Evolutionary conservation across 2,888 invertebrate genomes (phyloP).

Genomic region (Cheilosia variabilis): DNA sequence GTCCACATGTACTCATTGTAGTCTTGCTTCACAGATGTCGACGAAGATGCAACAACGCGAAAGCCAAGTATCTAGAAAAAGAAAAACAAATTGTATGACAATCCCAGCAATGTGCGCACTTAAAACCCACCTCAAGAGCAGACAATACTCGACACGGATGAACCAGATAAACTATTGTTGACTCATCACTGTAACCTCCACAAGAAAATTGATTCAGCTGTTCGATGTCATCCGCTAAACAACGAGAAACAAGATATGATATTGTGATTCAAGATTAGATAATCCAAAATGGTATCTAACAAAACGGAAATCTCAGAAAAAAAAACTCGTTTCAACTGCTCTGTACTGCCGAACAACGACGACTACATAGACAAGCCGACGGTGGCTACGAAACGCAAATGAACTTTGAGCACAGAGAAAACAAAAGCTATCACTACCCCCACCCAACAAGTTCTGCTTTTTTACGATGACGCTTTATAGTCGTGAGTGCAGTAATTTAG

Average conservation of each 20-base stretch:
- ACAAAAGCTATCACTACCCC: constrained; percentile 35
- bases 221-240: constrained; percentile 90
- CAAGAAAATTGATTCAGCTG: constrained; percentile 92
- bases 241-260: constrained; percentile 37
- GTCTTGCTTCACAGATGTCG: constrained; percentile 93
- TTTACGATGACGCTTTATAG: constrained; percentile 22
- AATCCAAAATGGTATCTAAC: constrained; percentile 31
- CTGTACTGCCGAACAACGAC: constrained; percentile 21
- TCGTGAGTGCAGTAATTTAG: constrained; percentile 19
- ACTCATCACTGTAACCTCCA: constrained; percentile 93
- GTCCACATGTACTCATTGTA: constrained; percentile 97
- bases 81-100: constrained; percentile 75
- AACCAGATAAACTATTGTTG: constrained; percentile 93
- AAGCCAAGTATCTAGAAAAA: constrained; percentile 90
- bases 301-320: constrained; percentile 12
- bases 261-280: constrained; percentile 34
- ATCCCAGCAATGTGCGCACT: not conserved
- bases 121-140: constrained; percentile 88
- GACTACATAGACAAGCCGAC: not conserved
- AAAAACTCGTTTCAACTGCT: constrained; percentile 44
- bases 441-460: constrained; percentile 16
- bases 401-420: constrained; percentile 36
- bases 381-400: constrained; percentile 36
- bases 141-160: constrained; percentile 94
- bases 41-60: constrained; percentile 94